These are phyloP conservation scores for Caloenas nicobarica DNA, from an alignment of 2,113 vertebrate genomes.

Conservation along the genomic window DNA sequence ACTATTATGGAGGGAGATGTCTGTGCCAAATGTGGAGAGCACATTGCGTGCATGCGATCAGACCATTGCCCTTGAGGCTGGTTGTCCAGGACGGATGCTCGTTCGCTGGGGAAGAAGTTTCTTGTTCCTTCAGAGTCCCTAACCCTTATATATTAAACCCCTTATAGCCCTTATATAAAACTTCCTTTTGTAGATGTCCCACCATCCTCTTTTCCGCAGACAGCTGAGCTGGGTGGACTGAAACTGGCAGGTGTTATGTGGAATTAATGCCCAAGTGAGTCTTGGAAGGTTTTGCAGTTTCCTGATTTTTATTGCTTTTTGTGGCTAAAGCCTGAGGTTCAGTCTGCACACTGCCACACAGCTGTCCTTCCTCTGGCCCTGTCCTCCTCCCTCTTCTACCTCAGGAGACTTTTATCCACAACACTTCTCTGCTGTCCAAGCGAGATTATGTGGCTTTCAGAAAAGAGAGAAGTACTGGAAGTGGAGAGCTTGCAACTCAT, in stretches of 20 bases:
- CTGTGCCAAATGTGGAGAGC: background rate
- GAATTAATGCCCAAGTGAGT: background rate
- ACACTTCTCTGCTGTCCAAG: background rate
- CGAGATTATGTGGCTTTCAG: background rate
- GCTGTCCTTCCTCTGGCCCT: background rate
- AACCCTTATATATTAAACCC: background rate
- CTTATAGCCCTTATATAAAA: background rate
- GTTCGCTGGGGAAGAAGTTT: background rate
- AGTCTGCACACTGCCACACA: background rate
- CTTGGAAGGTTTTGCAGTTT: background rate
- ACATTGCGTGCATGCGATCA: accelerated
- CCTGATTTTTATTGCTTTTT: background rate
- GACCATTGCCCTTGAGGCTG: background rate
- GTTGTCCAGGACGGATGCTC: background rate
- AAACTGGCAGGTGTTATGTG: background rate
- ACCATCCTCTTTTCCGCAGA: background rate
- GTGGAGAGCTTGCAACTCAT: background rate
- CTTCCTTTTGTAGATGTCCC: background rate
- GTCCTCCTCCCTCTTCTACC: background rate
- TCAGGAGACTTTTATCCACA: background rate
- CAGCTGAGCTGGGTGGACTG: background rate
- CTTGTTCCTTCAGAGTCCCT: background rate
- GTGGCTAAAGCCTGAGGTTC: background rate
- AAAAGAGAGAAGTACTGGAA: background rate
- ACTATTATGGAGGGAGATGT: background rate